These are phyloP conservation scores for Rhamphomyia laevipes DNA, from an alignment of 2,888 invertebrate species.

Conservation along the genomic window DNA sequence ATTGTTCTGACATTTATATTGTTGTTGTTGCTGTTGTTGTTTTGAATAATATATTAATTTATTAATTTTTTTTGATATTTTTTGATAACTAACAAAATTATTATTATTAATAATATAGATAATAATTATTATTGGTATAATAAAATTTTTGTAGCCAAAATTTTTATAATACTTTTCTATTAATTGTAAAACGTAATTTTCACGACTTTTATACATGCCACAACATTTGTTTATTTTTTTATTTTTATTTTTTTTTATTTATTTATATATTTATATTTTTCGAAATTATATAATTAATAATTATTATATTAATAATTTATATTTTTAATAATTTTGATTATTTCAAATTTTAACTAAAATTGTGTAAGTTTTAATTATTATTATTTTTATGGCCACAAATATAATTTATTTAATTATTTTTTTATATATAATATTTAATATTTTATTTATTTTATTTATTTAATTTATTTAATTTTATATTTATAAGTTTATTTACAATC, in stretches of 20 bases:
- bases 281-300: too few species aligned
- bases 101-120: neutral
- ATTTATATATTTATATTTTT: neutral
- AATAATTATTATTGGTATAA: neutral
- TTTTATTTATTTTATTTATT: neutral
- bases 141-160: slow-evolving; percentile 5
- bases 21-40: too few species aligned
- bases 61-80: neutral
- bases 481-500: slow-evolving; percentile 19
- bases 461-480: neutral
- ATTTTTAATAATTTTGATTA: too few species aligned
- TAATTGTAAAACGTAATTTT: slow-evolving; percentile 6
- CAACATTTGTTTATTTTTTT: slow-evolving; percentile 14
- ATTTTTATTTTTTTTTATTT: neutral
- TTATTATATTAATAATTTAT: too few species aligned
- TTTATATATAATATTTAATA: neutral
- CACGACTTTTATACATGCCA: slow-evolving; percentile 18
- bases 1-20: too few species aligned
- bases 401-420: neutral
- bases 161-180: slow-evolving; percentile 2
- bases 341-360: too few species aligned
- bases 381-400: too few species aligned
- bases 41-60: neutral
- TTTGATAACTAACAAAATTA: neutral
- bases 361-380: too few species aligned